Percentiles rank a stretch among this genome's conserved stretches.
Evolutionary conservation across 2,113 vertebrate genomes (phyloP).

Genomic region (Plecotus auritus): DNA sequence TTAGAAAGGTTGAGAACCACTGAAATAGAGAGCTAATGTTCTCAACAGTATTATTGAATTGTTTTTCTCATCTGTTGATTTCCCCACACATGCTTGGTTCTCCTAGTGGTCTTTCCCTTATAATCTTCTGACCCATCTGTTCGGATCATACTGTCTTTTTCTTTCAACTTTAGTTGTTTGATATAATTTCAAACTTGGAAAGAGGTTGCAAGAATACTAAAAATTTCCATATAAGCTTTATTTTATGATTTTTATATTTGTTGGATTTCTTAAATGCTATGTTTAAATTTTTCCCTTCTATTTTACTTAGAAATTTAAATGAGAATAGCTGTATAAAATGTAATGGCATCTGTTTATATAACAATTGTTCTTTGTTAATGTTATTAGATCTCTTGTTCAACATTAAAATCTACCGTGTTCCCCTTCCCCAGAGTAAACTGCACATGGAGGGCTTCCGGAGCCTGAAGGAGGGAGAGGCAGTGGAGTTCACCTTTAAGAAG

Average conservation of each 20-base stretch:
- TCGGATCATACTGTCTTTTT: background rate
- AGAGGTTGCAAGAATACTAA: background rate
- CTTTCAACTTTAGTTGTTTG: background rate
- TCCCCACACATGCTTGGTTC: background rate
- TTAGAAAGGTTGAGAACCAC: no score
- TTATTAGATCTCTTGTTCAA: background rate
- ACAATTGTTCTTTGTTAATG: background rate
- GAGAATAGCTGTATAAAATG: background rate
- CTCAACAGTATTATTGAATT: background rate
- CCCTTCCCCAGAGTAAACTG: conserved; percentile 90
- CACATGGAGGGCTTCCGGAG: conserved; percentile 99
- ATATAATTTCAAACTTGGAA: background rate
- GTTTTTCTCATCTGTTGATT: background rate
- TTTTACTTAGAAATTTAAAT: background rate
- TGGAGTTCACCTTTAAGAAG: conserved; percentile 98
- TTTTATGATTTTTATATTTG: background rate
- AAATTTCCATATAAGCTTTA: background rate
- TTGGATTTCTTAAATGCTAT: background rate
- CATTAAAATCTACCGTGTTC: background rate
- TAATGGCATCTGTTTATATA: background rate
- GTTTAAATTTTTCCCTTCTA: background rate
- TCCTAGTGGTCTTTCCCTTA: background rate
- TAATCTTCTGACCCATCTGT: background rate
- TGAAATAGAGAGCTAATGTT: background rate
- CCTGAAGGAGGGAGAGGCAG: conserved; percentile 95